Evolutionary conservation across 2,797 vertebrate genomes (phyloP).

Genomic region (Sternarchorhynchus goeldii): DNA sequence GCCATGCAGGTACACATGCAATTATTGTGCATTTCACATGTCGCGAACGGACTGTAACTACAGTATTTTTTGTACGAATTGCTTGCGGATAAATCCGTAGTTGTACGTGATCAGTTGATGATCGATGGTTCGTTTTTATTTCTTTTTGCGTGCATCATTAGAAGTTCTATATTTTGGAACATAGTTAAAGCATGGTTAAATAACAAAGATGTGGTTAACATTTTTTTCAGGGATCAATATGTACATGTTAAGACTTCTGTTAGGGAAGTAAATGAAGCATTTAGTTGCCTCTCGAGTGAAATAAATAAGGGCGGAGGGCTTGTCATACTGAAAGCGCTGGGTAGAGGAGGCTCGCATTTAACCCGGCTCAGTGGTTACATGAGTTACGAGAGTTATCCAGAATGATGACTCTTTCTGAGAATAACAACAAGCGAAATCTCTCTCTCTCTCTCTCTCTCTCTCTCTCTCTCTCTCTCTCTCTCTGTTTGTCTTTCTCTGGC

Average conservation of each 20-base stretch:
- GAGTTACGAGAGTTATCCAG: no score
- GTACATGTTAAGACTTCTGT: constrained; percentile 4
- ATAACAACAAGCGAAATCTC: background rate
- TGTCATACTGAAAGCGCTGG: no score
- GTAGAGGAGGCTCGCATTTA: constrained; percentile 19
- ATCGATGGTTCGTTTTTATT: no score
- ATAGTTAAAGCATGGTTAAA: no score
- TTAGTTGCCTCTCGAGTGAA: constrained; percentile 11
- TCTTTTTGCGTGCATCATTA: no score
- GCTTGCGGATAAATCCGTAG: no score
- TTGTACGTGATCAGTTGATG: no score
- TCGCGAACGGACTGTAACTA: background rate
- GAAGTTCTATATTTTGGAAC: no score
- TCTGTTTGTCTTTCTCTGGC: background rate
- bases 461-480: background rate
- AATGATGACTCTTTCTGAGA: constrained; percentile 1
- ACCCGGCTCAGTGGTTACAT: constrained; percentile 21
- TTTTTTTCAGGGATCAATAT: no score
- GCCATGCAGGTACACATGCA: background rate
- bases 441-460: constrained; percentile 21
- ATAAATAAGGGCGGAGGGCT: background rate
- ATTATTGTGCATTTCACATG: background rate
- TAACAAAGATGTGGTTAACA: no score
- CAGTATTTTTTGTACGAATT: no score
- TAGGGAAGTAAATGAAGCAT: constrained; percentile 13